phyloP scores from a whole-genome alignment of 2,888 invertebrate species.

The Blera fallax region DNA sequence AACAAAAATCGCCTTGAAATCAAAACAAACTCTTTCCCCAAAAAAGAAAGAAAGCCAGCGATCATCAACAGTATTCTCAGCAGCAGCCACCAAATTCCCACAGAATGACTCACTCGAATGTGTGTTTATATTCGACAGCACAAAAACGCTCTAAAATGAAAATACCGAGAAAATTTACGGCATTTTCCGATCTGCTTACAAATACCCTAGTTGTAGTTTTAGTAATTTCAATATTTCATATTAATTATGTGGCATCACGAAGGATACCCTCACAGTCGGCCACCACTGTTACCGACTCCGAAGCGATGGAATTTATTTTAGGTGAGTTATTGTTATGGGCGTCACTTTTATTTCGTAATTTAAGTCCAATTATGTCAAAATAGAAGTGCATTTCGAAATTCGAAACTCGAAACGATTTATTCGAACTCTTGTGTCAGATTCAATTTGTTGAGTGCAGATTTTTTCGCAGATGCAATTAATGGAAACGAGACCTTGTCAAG shows the following conservation, averaged over 20 bases:
- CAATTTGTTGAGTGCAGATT: constrained; percentile 33
- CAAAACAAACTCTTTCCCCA: constrained; percentile 25
- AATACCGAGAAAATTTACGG: constrained; percentile 36
- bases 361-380: neutral
- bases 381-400: neutral
- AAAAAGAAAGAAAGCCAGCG: neutral
- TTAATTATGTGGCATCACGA: constrained; percentile 55
- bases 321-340: constrained; percentile 43
- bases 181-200: constrained; percentile 42
- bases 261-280: constrained; percentile 30
- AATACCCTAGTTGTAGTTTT: constrained; percentile 48
- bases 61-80: constrained; percentile 1
- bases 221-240: constrained; percentile 61
- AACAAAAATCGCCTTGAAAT: constrained; percentile 3
- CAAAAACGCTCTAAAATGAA: constrained; percentile 68
- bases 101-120: constrained; percentile 55
- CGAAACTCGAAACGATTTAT: neutral
- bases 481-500: constrained; percentile 55
- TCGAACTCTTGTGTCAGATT: constrained; percentile 29
- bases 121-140: constrained; percentile 59
- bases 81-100: constrained; percentile 35
- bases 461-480: constrained; percentile 50
- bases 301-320: constrained; percentile 50
- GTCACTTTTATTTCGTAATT: constrained; percentile 1
- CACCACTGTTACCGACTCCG: constrained; percentile 8